Base-by-base conservation (phyloP, 1,140 invertebrate genomes). In the Manduca sexta region DNA sequence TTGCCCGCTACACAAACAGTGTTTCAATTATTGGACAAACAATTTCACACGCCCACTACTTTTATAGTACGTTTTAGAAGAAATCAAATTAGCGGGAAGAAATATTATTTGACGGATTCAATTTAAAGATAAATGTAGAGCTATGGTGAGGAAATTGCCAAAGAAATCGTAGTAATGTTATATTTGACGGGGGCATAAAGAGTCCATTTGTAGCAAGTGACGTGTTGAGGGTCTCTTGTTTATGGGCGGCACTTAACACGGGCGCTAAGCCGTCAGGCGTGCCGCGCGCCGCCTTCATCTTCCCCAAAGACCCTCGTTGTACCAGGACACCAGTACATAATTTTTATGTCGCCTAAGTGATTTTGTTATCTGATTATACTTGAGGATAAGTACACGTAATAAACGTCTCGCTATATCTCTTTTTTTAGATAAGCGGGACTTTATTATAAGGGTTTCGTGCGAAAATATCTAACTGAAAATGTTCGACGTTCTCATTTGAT, bases 151-250 rank as follows among this genome's bases (percentile, higher is more conserved):
- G 14, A 45, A 18, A 35, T 43, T 43, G 41, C 14, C 40, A 50
- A 57, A 51, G 45, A 49, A 62, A 62, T 58, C 46, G 45, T 29
- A 41, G 18, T 38, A 55, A 50, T 63, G n/a, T 64, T 55, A 63
- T 59, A 66, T 58, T 61, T 61, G 62, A 63, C 52, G 40, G 55
- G 45, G 48, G 59, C 52, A 60, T 64, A 63, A 69, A 68, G 61
- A 65, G 57, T 64, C 61, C 51, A 73, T 69, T 69, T 69, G 61
- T 69, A 65, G 51, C 56, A 46, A 59, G 66, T 62, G 63, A 60
- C 61, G 57, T 59, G 65, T 64, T 59, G 48, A 57, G 64, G 52
- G 66, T 38, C 55, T 45, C 57, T 72, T 68, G 61, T 73, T 73
- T 73, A 69, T 69, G 58, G 54, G 45, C 16, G 48, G 53, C 56